Percentiles rank a stretch among this genome's conserved stretches.
These are phyloP conservation scores for Cryptops parisi DNA, from an alignment of 2,888 invertebrate genomes.

Conservation along the genomic window DNA sequence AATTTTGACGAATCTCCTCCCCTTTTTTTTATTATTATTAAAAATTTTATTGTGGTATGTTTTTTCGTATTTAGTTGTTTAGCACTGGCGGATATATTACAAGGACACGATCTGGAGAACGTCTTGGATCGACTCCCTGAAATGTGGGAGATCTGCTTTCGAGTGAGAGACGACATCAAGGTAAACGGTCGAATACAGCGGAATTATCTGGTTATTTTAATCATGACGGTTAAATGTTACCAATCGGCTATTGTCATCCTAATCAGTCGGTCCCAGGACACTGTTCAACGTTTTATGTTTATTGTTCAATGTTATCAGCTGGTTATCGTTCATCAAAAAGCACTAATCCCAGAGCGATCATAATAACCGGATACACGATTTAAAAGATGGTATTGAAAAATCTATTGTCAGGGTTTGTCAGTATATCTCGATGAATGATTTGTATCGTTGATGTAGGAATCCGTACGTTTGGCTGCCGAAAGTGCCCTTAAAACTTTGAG, in stretches of 20 bases:
- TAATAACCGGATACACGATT: too few species aligned
- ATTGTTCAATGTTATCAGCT: too few species aligned
- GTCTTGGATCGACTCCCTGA: slow-evolving; percentile 38
- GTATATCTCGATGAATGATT: background rate
- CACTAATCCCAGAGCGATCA: too few species aligned
- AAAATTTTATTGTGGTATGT: background rate
- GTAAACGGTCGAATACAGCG: too few species aligned
- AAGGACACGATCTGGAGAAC: slow-evolving; percentile 39
- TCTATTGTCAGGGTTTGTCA: background rate
- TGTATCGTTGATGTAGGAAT: slow-evolving; percentile 27
- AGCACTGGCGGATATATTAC: slow-evolving; percentile 68
- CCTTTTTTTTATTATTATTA: slow-evolving; percentile 2
- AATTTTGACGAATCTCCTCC: too few species aligned
- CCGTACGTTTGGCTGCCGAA: slow-evolving; percentile 34
- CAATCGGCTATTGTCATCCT: too few species aligned
- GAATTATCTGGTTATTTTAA: too few species aligned
- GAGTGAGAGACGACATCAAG: slow-evolving; percentile 85
- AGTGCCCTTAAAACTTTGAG: slow-evolving; percentile 32
- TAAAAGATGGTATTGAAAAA: too few species aligned
- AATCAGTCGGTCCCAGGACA: too few species aligned
- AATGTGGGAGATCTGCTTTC: slow-evolving; percentile 66
- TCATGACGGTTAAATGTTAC: too few species aligned
- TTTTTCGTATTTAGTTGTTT: slow-evolving; percentile 46
- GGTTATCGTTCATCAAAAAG: too few species aligned
- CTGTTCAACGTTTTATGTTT: too few species aligned